Percentiles rank a stretch among this genome's conserved stretches.
These are phyloP conservation scores for Loris lydekkerianus DNA, from an alignment of 2,797 vertebrate species.

Conservation along the genomic window DNA sequence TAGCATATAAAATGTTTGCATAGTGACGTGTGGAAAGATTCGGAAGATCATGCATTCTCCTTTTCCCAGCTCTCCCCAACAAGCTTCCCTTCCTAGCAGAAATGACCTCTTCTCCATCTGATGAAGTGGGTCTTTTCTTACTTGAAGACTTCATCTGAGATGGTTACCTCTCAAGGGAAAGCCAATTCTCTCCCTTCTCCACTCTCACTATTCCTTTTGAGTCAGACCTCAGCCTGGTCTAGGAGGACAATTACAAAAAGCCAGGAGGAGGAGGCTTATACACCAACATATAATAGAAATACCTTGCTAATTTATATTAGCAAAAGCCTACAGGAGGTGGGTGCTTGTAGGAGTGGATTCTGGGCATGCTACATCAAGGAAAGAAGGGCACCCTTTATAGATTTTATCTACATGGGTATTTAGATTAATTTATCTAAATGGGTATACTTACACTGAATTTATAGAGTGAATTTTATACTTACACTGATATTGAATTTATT, in stretches of 20 bases:
- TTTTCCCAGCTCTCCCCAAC: neutral
- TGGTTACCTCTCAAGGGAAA: neutral
- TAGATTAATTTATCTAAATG: too few species aligned
- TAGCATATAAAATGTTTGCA: neutral
- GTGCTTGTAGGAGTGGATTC: neutral
- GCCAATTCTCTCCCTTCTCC: neutral
- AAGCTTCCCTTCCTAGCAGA: neutral
- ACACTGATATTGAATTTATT: too few species aligned
- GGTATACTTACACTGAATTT: too few species aligned
- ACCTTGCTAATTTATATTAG: neutral
- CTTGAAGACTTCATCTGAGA: neutral
- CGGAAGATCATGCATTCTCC: neutral
- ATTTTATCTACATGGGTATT: neutral
- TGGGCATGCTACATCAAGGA: neutral
- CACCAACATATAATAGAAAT: neutral
- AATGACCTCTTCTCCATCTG: neutral
- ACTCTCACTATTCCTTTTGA: neutral
- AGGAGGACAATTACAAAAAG: neutral
- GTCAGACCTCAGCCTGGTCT: neutral
- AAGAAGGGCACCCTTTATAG: neutral
- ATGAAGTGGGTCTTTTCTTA: neutral
- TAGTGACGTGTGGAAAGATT: neutral
- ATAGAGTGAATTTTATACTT: too few species aligned
- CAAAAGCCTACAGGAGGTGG: neutral
- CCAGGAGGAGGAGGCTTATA: neutral